phyloP scores from a whole-genome alignment of 2,797 vertebrate genomes.

The Brachymystax lenok region DNA sequence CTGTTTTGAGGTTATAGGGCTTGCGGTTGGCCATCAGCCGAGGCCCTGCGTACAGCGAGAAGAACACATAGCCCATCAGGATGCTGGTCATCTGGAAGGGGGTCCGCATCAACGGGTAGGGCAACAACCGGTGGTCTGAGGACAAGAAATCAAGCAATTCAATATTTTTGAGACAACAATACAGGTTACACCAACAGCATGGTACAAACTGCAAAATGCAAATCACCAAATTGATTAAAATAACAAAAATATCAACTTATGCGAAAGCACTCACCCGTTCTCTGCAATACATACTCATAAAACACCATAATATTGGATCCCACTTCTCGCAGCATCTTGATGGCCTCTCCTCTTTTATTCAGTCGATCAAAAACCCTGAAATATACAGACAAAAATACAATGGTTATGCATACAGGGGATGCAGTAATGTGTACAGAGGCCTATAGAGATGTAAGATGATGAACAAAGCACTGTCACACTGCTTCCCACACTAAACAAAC shows the following conservation, averaged over 20 bases:
- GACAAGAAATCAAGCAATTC: slow-evolving; percentile 30
- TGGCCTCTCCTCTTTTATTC: slow-evolving; percentile 14
- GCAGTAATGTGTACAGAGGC: not conserved
- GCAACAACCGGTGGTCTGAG: slow-evolving; percentile 83
- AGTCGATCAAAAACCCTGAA: not conserved
- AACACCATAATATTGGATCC: slow-evolving; percentile 64
- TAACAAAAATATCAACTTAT: not conserved
- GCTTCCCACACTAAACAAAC: slow-evolving; percentile 69
- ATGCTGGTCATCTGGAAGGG: slow-evolving; percentile 83
- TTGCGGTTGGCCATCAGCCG: slow-evolving; percentile 93
- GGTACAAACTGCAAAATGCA: not conserved
- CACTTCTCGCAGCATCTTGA: slow-evolving; percentile 68
- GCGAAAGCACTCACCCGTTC: slow-evolving; percentile 78
- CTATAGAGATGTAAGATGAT: too few relatives aligned
- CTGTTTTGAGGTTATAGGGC: slow-evolving; percentile 83
- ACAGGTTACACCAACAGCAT: not conserved
- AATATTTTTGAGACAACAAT: slow-evolving; percentile 8
- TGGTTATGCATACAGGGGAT: not conserved
- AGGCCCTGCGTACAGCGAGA: slow-evolving; percentile 86
- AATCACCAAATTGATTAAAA: too few relatives aligned
- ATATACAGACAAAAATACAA: slow-evolving; percentile 7
- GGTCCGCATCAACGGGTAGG: slow-evolving; percentile 89
- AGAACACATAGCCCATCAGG: slow-evolving; percentile 83
- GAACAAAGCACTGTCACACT: not conserved
- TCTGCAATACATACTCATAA: slow-evolving; percentile 77